These are phyloP conservation scores for Drosophila pseudotakahashii DNA, from an alignment of 2,888 invertebrate genomes.

Conservation along the genomic window DNA sequence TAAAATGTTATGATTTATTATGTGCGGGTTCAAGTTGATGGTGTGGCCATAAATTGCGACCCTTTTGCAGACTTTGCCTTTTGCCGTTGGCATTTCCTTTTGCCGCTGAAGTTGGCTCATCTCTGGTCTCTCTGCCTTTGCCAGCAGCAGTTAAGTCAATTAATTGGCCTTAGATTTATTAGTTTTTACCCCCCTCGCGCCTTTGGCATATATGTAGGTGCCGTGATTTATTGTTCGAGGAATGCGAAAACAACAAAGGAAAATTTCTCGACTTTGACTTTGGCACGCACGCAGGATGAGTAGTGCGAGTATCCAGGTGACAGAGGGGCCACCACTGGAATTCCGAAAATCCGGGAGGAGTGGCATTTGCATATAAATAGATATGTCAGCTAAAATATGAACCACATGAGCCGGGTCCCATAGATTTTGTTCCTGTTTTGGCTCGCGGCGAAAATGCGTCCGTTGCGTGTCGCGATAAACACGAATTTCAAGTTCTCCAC, in stretches of 20 bases:
- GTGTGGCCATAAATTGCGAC: conserved; percentile 64
- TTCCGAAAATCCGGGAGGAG: conserved; percentile 17
- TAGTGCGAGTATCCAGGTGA: conserved; percentile 38
- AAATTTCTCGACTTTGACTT: conserved; percentile 43
- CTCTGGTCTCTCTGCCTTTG: conserved; percentile 29
- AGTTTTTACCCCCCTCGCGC: conserved; percentile 56
- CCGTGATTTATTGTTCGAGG: conserved; percentile 69
- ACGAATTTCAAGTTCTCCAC: conserved; percentile 20
- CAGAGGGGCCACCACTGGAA: conserved; percentile 5
- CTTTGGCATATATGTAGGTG: conserved; percentile 47
- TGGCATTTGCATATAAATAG: conserved; percentile 77
- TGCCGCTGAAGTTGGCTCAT: conserved; percentile 1
- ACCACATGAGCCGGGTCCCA: conserved; percentile 38
- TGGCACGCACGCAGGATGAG: conserved; percentile 43
- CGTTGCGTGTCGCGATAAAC: conserved; percentile 49
- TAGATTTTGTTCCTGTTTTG: conserved; percentile 25
- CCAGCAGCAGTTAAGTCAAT: conserved; percentile 78
- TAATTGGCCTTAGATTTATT: conserved; percentile 77
- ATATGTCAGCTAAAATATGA: conserved; percentile 73
- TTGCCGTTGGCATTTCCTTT: conserved; percentile 15
- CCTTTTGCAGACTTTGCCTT: conserved; percentile 46
- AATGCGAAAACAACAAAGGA: conserved; percentile 45
- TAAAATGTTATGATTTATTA: conserved; percentile 74
- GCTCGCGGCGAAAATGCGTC: conserved; percentile 21
- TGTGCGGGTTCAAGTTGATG: conserved; percentile 78